These are phyloP conservation scores for Eulithis prunata DNA, from an alignment of 2,888 invertebrate species.

Conservation along the genomic window DNA sequence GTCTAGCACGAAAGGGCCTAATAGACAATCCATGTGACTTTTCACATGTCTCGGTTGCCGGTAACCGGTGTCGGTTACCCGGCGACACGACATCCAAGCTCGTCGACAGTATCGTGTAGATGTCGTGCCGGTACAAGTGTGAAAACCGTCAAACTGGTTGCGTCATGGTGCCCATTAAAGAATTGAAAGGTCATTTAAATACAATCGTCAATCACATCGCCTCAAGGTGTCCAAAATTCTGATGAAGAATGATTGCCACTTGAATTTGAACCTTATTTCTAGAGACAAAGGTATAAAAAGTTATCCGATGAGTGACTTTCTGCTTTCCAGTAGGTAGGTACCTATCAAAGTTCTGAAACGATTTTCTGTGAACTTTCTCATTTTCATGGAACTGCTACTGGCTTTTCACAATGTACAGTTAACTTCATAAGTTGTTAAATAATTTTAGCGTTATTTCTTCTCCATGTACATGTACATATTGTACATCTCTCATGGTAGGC, in stretches of 20 bases:
- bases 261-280: constrained; percentile 12
- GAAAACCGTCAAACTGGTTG: constrained; percentile 7
- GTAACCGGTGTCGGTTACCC: too few relatives aligned
- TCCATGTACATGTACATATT: too few relatives aligned
- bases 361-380: constrained; percentile 15
- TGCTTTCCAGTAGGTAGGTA: constrained; percentile 8
- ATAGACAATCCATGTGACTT: too few relatives aligned
- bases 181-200: constrained; percentile 44
- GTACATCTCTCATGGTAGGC: too few relatives aligned
- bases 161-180: constrained; percentile 31
- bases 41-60: too few relatives aligned
- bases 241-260: constrained; percentile 19
- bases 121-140: too few relatives aligned
- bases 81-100: too few relatives aligned
- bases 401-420: background rate
- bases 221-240: constrained; percentile 15
- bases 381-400: constrained; percentile 9
- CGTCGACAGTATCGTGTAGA: too few relatives aligned
- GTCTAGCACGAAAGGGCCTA: too few relatives aligned
- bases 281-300: constrained; percentile 1
- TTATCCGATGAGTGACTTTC: constrained; percentile 9
- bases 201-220: constrained; percentile 45
- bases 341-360: constrained; percentile 28
- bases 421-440: constrained; percentile 10
- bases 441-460: background rate